These are phyloP conservation scores for Macrotus californicus DNA, from an alignment of 2,113 vertebrate species.

Conservation along the genomic window DNA sequence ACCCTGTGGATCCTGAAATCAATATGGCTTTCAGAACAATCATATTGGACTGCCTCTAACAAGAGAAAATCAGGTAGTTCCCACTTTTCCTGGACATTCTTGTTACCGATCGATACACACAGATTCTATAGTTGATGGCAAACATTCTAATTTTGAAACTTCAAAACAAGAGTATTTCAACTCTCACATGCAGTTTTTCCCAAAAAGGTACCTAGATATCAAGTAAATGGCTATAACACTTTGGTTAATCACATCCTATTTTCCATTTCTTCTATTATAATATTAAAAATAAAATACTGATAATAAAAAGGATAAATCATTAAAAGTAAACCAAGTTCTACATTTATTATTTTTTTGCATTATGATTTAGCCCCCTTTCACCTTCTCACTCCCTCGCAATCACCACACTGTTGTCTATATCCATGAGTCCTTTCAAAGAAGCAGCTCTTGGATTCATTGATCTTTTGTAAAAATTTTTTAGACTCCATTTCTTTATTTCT, in stretches of 20 bases:
- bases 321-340: background rate
- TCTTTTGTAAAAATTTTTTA: no score
- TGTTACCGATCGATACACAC: background rate
- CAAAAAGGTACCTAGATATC: background rate
- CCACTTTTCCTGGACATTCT: background rate
- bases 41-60: background rate
- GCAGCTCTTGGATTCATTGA: no score
- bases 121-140: background rate
- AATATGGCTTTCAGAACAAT: background rate
- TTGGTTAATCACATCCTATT: background rate
- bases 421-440: no score
- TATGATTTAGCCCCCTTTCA: no score
- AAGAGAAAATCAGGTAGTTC: background rate
- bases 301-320: background rate
- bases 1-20: fast-evolving
- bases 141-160: background rate
- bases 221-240: background rate
- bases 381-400: no score
- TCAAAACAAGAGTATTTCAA: background rate
- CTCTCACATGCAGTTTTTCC: background rate
- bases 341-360: no score
- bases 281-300: background rate
- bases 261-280: background rate
- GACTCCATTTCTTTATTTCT: no score
- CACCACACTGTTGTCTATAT: no score